A percentile compares a stretch with the other conserved stretches of the same genome.
These are phyloP conservation scores for Lagria hirta DNA, from an alignment of 2,888 invertebrate genomes.

Conservation along the genomic window DNA sequence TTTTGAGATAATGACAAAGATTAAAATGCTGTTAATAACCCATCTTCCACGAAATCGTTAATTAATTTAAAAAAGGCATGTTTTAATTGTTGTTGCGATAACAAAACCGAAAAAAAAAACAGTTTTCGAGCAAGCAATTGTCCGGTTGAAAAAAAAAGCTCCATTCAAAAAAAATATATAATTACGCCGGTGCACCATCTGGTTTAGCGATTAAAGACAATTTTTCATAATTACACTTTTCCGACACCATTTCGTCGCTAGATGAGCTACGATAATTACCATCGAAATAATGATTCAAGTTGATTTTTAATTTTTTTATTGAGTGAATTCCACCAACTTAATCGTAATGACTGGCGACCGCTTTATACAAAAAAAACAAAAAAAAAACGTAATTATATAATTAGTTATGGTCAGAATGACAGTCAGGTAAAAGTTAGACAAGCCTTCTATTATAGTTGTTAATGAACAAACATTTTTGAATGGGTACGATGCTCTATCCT, in stretches of 20 bases:
- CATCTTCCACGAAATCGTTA: conserved; percentile 17
- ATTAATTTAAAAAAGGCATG: conserved; percentile 14
- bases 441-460: conserved; percentile 44
- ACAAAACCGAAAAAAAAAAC: too few species aligned
- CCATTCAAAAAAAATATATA: conserved; percentile 20
- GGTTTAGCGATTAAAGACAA: conserved; percentile 23
- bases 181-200: conserved; percentile 17
- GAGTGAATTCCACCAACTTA: conserved; percentile 39
- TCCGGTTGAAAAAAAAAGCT: conserved; percentile 4
- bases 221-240: conserved; percentile 48
- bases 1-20: conserved; percentile 18
- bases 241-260: conserved; percentile 39
- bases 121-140: too few species aligned
- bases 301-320: conserved; percentile 35
- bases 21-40: conserved; percentile 12
- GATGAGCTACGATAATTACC: conserved; percentile 47
- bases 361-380: too few species aligned
- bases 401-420: conserved; percentile 55
- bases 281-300: conserved; percentile 44
- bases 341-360: conserved; percentile 48
- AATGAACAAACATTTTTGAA: conserved; percentile 41
- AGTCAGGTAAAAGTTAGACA: conserved; percentile 50
- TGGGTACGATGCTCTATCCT: conserved; percentile 20
- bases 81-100: conserved; percentile 15
- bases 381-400: conserved; percentile 53